These are phyloP conservation scores for Drosophila arizonae DNA, from an alignment of 1,140 invertebrate genomes.

Conservation along the genomic window DNA sequence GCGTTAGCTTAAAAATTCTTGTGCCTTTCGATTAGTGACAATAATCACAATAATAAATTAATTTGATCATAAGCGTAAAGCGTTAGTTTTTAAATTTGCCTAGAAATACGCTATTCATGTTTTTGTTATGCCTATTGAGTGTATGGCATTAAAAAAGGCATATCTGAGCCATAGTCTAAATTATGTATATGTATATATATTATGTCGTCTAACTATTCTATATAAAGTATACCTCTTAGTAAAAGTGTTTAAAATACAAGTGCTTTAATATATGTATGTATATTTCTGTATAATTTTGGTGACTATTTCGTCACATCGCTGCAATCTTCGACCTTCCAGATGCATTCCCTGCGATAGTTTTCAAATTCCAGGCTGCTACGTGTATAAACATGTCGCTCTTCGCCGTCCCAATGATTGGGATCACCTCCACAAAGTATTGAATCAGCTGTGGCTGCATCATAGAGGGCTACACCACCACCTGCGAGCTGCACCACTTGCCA, in stretches of 20 bases:
- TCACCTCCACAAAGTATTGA: constrained; percentile 67
- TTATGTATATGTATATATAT: too few relatives aligned
- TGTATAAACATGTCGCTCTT: constrained; percentile 66
- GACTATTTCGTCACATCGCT: constrained; percentile 45
- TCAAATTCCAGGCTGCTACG: constrained; percentile 40
- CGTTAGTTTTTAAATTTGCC: neutral
- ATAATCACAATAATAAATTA: constrained; percentile 25
- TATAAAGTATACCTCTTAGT: too few relatives aligned
- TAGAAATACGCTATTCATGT: neutral
- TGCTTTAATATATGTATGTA: neutral
- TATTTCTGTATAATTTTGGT: neutral
- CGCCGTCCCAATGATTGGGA: constrained; percentile 53
- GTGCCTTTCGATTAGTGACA: constrained; percentile 58
- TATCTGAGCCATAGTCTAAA: too few relatives aligned
- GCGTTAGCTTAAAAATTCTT: constrained; percentile 3
- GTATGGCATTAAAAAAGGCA: too few relatives aligned
- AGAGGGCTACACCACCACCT: constrained; percentile 44
- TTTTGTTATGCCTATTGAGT: neutral
- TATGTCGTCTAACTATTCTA: too few relatives aligned
- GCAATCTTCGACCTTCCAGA: constrained; percentile 70
- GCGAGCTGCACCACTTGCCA: constrained; percentile 46
- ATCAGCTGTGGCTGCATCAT: constrained; percentile 40
- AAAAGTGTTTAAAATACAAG: neutral
- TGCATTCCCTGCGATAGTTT: constrained; percentile 51
- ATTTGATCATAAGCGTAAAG: neutral